Evolutionary conservation across 2,113 vertebrate species (phyloP).

Genomic region (human): GRCh38 chr11:78346001-78346500

Average conservation of each 20-base stretch:
- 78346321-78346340: not conserved
- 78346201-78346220: not conserved
- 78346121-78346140: not conserved
- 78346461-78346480: not conserved
- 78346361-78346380: not conserved
- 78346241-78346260: not conserved
- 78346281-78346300: not conserved
- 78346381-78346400: not conserved
- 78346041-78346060: not conserved
- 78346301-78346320: not conserved
- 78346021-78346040: conserved; percentile 8
- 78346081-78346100: not conserved
- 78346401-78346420: not conserved
- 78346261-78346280: not conserved
- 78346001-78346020: not conserved
- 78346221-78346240: not conserved
- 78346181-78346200: not conserved
- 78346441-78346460: not conserved
- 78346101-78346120: not conserved
- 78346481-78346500: not conserved
- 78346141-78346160: not conserved
- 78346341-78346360: not conserved
- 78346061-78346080: not conserved
- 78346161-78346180: not conserved
- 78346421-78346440: not conserved